Base-by-base conservation (phyloP, 2,797 vertebrate genomes). In the Thripadectes ignobilis region DNA sequence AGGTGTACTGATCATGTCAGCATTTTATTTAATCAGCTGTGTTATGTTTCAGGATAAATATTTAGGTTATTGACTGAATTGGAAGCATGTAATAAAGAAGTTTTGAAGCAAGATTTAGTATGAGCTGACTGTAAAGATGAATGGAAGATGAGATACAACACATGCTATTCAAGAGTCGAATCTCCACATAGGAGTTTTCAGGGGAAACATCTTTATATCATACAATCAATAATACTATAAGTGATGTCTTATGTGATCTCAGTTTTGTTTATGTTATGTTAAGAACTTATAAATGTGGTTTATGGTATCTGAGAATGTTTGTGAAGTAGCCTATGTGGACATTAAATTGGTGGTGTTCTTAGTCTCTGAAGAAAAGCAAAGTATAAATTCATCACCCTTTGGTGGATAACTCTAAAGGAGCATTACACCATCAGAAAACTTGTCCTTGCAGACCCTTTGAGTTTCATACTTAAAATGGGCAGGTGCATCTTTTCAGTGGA, bases 41-140 rank as follows among this genome's bases (percentile, higher is more conserved):
- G 57, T 88, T 88, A 51, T 45, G 18, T 85, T 94, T 88, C 57
- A 65, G 58, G 66, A 62, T 75, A 92, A 92, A 88, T 91, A 88
- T 83, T 92, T 63, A 85, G 57, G 46, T 71, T 83, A 46, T 55
- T 67, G 81, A 32, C 91, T 92, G 67, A 83, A 48, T 20, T 63
- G 26, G 67, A 83, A 73, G 7, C 26, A 43, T 68, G 36, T 89
- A 93, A 91, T 89, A 83, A 89, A 72, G 48, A 39, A 85, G 34
- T 88, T 81, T 81, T 75, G 59, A 83, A 89, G 55, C 36, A 57
- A 4, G 46, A 16, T 91, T 86, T 86, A 49, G 16, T 69, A 29
- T 32, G 29, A 74, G 14, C 77, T 89, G 51, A 41, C 67, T 73
- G 65, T 73, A 76, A 78, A 68, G 39, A 63, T 69, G 41, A 86